phyloP scores from a whole-genome alignment of 2,113 vertebrate genomes.

The Clarias macrocephalus region DNA sequence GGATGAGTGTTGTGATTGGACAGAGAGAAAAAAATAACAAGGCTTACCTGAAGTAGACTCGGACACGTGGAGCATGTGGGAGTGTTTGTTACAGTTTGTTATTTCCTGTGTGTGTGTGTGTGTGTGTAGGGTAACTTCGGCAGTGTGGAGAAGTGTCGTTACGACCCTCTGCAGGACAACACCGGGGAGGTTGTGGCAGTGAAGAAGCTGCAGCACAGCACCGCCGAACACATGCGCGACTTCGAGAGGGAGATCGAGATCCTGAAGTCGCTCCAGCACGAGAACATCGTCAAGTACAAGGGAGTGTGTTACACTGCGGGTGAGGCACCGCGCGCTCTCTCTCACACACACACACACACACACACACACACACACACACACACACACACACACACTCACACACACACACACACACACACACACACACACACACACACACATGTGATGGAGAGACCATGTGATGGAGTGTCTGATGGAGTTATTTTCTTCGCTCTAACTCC shows the following conservation, averaged over 20 bases:
- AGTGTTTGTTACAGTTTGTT: background rate
- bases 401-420: too few relatives aligned
- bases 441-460: background rate
- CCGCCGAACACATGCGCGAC: slow-evolving; percentile 90
- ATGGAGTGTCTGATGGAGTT: background rate
- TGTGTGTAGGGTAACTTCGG: slow-evolving; percentile 92
- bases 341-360: slow-evolving; percentile 5
- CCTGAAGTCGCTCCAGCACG: slow-evolving; percentile 94
- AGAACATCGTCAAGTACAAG: slow-evolving; percentile 98
- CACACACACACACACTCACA: too few relatives aligned
- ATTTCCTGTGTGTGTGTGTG: background rate
- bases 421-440: too few relatives aligned
- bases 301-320: slow-evolving; percentile 97
- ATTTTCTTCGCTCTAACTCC: background rate
- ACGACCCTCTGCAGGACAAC: slow-evolving; percentile 94
- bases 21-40: background rate
- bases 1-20: background rate
- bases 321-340: slow-evolving; percentile 50
- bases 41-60: background rate
- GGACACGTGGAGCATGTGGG: background rate
- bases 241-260: slow-evolving; percentile 98
- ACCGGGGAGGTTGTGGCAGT: slow-evolving; percentile 97
- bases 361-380: too few relatives aligned
- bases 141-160: slow-evolving; percentile 96
- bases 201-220: slow-evolving; percentile 96